These are phyloP conservation scores for Silurus lanzhouensis DNA, from an alignment of 2,797 vertebrate species.

Conservation along the genomic window DNA sequence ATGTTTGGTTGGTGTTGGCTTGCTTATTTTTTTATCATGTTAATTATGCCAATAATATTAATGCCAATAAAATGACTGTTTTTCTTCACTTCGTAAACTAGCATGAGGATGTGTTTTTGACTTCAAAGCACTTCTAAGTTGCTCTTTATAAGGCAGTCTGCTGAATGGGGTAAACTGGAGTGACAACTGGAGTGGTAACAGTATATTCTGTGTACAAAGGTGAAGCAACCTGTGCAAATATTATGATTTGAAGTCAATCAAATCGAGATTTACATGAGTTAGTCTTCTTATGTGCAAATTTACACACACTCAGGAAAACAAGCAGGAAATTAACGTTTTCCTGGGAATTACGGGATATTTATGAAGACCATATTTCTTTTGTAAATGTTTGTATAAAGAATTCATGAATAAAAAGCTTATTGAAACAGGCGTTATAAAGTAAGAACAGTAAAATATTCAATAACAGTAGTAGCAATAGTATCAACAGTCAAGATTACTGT, in stretches of 20 bases:
- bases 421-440: not conserved
- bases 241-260: not conserved
- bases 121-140: not conserved
- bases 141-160: not conserved
- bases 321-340: not conserved
- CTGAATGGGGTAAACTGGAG: not conserved
- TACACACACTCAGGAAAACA: not conserved
- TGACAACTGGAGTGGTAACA: not conserved
- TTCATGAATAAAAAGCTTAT: not conserved
- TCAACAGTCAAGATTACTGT: not conserved
- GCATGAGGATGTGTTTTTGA: not conserved
- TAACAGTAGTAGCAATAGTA: not conserved
- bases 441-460: not conserved
- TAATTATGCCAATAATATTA: not conserved
- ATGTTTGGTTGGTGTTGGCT: not conserved
- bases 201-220: not conserved
- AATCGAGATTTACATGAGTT: not conserved
- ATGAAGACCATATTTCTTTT: not conserved
- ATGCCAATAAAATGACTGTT: not conserved
- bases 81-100: not conserved
- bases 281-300: not conserved
- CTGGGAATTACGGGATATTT: not conserved
- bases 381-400: not conserved
- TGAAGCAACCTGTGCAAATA: not conserved
- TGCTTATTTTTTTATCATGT: not conserved